A percentile compares a stretch with the other conserved stretches of the same genome.
phyloP scores from a whole-genome alignment of 1,140 invertebrate species.

The Brachionus paranguensis region DNA sequence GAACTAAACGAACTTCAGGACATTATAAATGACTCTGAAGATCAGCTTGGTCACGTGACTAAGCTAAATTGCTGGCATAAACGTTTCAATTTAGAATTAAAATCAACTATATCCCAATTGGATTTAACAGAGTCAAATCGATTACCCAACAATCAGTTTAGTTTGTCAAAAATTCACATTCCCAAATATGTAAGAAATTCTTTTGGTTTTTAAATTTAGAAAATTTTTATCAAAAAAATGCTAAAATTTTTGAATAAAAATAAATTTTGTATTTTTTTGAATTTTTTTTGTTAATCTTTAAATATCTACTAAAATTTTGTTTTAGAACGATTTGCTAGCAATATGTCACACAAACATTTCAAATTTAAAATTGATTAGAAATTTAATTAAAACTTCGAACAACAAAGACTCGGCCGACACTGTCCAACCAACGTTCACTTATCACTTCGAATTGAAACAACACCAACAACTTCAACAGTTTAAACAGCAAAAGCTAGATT shows the following conservation, averaged over 20 bases:
- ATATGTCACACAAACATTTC: constrained; percentile 33
- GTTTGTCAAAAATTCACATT: neutral
- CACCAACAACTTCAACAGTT: neutral
- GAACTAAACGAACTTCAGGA: neutral
- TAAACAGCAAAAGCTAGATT: constrained; percentile 24
- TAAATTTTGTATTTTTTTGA: neutral
- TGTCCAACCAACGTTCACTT: neutral
- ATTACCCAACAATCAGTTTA: neutral
- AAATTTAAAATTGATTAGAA: constrained; percentile 35
- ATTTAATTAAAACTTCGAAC: constrained; percentile 11
- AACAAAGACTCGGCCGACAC: neutral
- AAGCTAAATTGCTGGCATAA: neutral
- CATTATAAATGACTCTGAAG: constrained; percentile 1
- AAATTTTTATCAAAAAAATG: neutral
- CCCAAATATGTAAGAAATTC: constrained; percentile 13
- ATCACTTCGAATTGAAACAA: constrained; percentile 13
- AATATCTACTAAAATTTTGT: neutral
- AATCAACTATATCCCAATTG: neutral
- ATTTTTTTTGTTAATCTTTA: neutral
- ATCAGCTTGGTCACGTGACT: constrained; percentile 1
- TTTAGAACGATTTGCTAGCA: constrained; percentile 7
- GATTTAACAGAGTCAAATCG: neutral
- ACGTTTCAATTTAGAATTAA: neutral
- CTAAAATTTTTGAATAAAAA: no score
- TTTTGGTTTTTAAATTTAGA: neutral